Base-by-base conservation (phyloP, 2,888 invertebrate species). In the Pardosa pseudoannulata region DNA sequence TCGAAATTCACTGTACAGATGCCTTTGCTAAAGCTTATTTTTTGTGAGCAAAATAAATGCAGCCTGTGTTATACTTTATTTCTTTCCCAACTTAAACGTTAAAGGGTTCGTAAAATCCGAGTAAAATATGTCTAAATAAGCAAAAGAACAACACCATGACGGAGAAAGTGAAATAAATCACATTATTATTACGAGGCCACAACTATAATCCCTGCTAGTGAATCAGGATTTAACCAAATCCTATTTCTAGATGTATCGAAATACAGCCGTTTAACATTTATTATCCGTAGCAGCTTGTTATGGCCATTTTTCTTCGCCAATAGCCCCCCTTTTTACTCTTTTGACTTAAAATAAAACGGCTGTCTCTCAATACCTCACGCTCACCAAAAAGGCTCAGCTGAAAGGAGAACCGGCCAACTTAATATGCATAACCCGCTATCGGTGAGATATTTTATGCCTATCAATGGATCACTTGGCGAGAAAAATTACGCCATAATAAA, bases 401-500 rank as follows among this genome's bases (percentile, higher is more conserved):
- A 56, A 56, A 56, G 23, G 23, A 56, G 19, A 23, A 36, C 5
- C 36, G 9, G 36, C 19, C 7, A 56, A 56, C 19, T 56, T 56
- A 56, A 56, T 56, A 56, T 56, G 56, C 56, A 56, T 56, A 56
- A 23, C 56, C 56, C 7, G 56, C 23, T 23, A 56, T 56, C 5
- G 56, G 23, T 11, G 23, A 56, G 56, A 56, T 56, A 56, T 56
- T 56, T 56, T 23, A 56, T 56, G 56, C 56, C 23, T 23, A 56
- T 56, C 23, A 23, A 23, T 56, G 23, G 56, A 56, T 56, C 56
- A 6, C 23, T 23, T 56, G 56, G 56, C 23, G 56, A 56, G 56
- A 56, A 56, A 56, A 56, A 56, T 56, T 56, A 56, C 23, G 23
- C 56, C 23, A 23, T 56, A 56, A 56, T 56, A 56, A 23, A 56